Conservation (phyloP, 2,797 vertebrate genomes). For the Alfaro cultratus region DNA sequence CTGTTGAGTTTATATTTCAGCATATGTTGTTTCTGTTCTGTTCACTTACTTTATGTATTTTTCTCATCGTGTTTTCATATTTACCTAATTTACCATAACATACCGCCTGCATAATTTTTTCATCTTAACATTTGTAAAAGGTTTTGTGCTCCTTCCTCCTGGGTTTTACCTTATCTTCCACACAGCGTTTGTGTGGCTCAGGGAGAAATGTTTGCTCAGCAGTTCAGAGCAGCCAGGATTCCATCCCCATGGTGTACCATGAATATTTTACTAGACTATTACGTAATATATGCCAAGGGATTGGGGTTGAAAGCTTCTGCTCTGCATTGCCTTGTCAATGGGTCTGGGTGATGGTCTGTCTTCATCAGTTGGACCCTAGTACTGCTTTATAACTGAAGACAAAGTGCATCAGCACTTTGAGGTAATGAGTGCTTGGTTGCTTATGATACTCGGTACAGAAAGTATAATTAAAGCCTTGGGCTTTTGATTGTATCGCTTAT, state of each 20-base stretch:
- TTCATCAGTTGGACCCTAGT: constrained; percentile 54
- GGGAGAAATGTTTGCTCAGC: constrained; percentile 77
- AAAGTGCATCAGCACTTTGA: constrained; percentile 52
- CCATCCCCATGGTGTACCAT: constrained; percentile 68
- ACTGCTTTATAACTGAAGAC: constrained; percentile 60
- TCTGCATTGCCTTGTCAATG: constrained; percentile 48
- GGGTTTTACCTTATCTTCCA: constrained; percentile 51
- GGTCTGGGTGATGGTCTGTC: constrained; percentile 52
- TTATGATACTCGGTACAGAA: constrained; percentile 64
- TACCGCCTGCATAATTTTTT: constrained; percentile 3
- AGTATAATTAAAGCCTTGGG: constrained; percentile 64
- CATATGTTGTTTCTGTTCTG: background rate
- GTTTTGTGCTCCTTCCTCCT: constrained; percentile 47
- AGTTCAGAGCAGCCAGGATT: constrained; percentile 66
- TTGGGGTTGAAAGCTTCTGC: constrained; percentile 68
- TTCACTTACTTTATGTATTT: background rate
- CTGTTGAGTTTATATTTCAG: background rate
- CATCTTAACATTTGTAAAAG: constrained; percentile 28
- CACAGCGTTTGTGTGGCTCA: constrained; percentile 51
- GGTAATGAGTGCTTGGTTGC: constrained; percentile 68
- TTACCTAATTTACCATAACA: background rate
- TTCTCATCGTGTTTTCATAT: background rate
- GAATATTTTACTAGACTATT: constrained; percentile 79
- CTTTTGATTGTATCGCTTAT: constrained; percentile 59
- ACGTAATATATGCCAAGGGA: constrained; percentile 68